Evolutionary conservation across 2,797 vertebrate species (phyloP), one percentile per base, ranked within the genome.

Genomic region (Cephalopachus bancanus): DNA sequence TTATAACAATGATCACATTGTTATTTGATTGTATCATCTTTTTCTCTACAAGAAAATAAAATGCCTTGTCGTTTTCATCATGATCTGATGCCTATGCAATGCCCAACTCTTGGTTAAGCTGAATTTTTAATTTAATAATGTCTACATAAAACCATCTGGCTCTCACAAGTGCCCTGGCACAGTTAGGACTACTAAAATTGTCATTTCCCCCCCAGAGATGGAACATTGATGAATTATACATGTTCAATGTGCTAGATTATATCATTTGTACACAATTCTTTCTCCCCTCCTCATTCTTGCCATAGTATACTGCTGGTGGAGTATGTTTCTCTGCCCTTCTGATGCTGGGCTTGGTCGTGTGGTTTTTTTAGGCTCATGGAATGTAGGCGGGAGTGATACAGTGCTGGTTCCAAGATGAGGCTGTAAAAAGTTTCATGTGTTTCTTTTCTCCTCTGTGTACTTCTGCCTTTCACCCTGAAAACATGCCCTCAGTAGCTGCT

Each of bases 1-100:
- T 59, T 79, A 79, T 0, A 85, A 67, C 11, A 59, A 16, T n/a
- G 7, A 65, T 57, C 51, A 20, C 49, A 72, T 51, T 76, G 10
- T 86, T n/a, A 33, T 96, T 96, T 96, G 24, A 84, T 55, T 85
- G 7, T 84, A 81, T 12, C 81, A n/a, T 71, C 19, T 72, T 72
- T 90, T 37, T 80, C 16, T 62, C 53, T 96, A 53, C 20, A 83
- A 57, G 64, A 67, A 88, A 83, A 95, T 22, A 51, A 92, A 88
- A 76, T 81, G 22, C 75, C 4, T 78, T 12, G 16, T 57, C n/a
- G 81, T 86, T 93, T 95, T 64, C 53, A 71, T 44, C 44, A 11
- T 30, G 74, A 76, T 87, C 51, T 91, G 30, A 59, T 93, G 10
- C 62, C 59, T 87, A 75, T 11, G 8, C 16, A 84, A 75, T 80